Conservation (phyloP, 2,888 invertebrate species). For the Neoaliturus tenellus region DNA sequence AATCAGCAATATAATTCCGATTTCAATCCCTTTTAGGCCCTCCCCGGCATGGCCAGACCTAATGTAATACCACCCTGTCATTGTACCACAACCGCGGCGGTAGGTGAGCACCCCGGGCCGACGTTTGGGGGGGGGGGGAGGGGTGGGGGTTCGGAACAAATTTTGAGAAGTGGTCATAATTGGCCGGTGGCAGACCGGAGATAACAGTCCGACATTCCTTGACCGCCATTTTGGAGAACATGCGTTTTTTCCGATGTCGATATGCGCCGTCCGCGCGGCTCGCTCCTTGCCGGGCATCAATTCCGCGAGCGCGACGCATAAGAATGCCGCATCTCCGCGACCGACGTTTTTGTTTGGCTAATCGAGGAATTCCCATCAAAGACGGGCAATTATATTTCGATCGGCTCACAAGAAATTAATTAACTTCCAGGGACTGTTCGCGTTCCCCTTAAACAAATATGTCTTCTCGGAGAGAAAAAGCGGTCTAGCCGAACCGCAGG, state of each 20-base stretch:
- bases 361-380: conserved; percentile 21
- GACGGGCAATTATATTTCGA: conserved; percentile 35
- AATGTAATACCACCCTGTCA: too few species aligned
- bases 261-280: neutral
- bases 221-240: conserved; percentile 8
- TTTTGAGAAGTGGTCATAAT: neutral
- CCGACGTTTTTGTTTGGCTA: neutral
- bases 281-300: neutral
- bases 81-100: too few species aligned
- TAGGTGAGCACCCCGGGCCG: too few species aligned
- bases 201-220: neutral
- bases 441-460: neutral
- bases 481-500: too few species aligned
- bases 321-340: neutral
- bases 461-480: neutral
- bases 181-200: conserved; percentile 12
- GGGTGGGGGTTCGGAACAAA: neutral
- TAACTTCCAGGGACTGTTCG: conserved; percentile 28
- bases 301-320: neutral
- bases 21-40: too few species aligned
- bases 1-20: too few species aligned
- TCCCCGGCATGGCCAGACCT: too few species aligned
- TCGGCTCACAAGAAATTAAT: neutral
- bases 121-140: too few species aligned
- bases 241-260: conserved; percentile 4